Evolutionary conservation across 2,888 invertebrate genomes (phyloP).

Genomic region (Cataglyphis rosenhaueri): DNA sequence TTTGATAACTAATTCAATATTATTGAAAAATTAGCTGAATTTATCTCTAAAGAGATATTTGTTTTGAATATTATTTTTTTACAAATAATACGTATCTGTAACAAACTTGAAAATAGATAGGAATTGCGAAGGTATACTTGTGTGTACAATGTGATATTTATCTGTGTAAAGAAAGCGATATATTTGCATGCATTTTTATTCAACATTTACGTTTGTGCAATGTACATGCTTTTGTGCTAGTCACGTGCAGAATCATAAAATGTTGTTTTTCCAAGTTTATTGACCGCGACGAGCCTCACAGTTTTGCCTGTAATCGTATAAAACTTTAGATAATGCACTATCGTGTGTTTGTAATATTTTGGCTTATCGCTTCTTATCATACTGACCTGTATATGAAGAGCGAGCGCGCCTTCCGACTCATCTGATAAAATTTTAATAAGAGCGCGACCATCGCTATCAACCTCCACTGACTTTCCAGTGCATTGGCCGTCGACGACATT

Average conservation of each 20-base stretch:
- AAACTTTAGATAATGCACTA: slow-evolving; percentile 7
- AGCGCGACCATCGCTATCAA: slow-evolving; percentile 88
- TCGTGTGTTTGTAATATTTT: slow-evolving; percentile 6
- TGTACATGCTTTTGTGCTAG: neutral
- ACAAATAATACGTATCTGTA: neutral
- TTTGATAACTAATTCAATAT: neutral
- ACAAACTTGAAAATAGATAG: neutral
- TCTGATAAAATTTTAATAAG: slow-evolving; percentile 86
- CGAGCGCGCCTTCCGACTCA: slow-evolving; percentile 90
- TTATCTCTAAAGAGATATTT: neutral
- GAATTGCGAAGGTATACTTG: neutral
- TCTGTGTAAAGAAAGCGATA: neutral
- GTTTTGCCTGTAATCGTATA: slow-evolving; percentile 10
- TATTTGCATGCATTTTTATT: neutral
- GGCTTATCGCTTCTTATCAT: slow-evolving; percentile 6
- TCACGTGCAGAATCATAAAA: neutral
- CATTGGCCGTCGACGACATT: slow-evolving; percentile 87
- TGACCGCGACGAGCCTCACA: neutral
- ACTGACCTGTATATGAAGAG: slow-evolving; percentile 87
- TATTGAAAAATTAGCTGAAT: neutral
- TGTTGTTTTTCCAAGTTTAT: neutral
- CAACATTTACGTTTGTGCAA: neutral
- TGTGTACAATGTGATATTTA: neutral
- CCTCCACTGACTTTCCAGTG: slow-evolving; percentile 89
- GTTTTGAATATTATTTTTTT: neutral